Conservation (phyloP, 2,113 vertebrate genomes). For the Oncorhynchus mykiss region DNA sequence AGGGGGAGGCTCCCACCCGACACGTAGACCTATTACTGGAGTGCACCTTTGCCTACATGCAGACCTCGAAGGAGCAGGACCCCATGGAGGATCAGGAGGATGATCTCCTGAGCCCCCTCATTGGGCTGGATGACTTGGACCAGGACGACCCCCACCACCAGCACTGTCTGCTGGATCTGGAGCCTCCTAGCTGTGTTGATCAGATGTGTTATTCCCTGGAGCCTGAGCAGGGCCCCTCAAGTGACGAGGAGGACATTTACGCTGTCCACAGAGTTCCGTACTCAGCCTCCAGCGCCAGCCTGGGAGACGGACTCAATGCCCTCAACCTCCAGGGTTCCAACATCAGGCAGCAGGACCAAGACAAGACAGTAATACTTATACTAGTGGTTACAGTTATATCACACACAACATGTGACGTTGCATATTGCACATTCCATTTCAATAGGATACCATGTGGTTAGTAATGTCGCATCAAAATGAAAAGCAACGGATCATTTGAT, state of each 20-base stretch:
- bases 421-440: neutral
- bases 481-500: no score
- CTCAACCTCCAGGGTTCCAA: constrained; percentile 47
- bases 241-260: constrained; percentile 97
- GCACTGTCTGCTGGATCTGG: constrained; percentile 18
- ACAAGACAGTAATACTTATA: constrained; percentile 49
- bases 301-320: constrained; percentile 62
- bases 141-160: constrained; percentile 10
- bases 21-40: constrained; percentile 75
- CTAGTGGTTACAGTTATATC: no score
- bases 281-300: constrained; percentile 45
- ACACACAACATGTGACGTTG: no score
- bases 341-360: constrained; percentile 41
- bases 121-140: constrained; percentile 40
- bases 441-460: neutral
- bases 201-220: constrained; percentile 55
- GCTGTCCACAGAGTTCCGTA: constrained; percentile 69
- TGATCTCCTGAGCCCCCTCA: constrained; percentile 46
- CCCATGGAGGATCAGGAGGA: constrained; percentile 49
- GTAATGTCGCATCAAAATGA: no score
- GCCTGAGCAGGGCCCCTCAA: constrained; percentile 69
- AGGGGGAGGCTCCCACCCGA: constrained; percentile 43
- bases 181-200: constrained; percentile 36
- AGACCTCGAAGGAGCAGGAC: constrained; percentile 41
- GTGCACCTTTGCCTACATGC: constrained; percentile 75